Base-by-base conservation (phyloP, 2,888 invertebrate genomes). In the Scaptodrosophila latifasciaeformis region DNA sequence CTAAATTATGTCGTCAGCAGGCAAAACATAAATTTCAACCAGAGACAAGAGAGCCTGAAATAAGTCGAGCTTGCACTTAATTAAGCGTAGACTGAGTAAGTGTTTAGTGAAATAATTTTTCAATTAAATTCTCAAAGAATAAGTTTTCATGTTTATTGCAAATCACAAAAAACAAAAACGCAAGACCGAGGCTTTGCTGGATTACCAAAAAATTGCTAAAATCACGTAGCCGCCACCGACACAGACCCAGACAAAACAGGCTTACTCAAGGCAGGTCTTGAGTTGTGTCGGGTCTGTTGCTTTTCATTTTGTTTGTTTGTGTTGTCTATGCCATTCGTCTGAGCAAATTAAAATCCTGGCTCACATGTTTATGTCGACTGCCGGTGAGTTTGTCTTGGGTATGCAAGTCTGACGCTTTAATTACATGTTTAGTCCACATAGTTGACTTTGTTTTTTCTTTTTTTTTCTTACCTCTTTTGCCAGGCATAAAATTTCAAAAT, bases 61-160 rank as follows among this genome's bases (percentile, higher is more conserved):
- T 24, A 24, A 7, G 7, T 24, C 4, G 24, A 24, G 24, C 65
- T 64, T 62, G 78, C 75, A 70, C 75, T 77, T 77, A 70, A 70
- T 77, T 70, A 70, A 74, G 65, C 56, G 39, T 17, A 24, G 54
- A 34, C 27, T 21, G 44, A 42, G 44, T 42, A 44, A 45, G 7
- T 9, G 27, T 19, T 24, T n/a, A 34, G n/a, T n/a, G 31, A 31
- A 31, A n/a, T 31, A 31, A 31, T 31, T 31, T 31, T 31, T 7
- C 12, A 31, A 31, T 31, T 31, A 31, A 4, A 10, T 10, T n/a
- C 10, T 9, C 31, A 31, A 31, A 9, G 12, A 31, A 10, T 10
- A 4, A 31, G 12, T 3, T 4, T n/a, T n/a, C n/a, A n/a, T n/a
- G n/a, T n/a, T n/a, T 3, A 4, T n/a, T 2, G 31, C 12, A 31